These are phyloP conservation scores for Oncorhynchus nerka DNA, from an alignment of 2,113 vertebrate species.

Conservation along the genomic window DNA sequence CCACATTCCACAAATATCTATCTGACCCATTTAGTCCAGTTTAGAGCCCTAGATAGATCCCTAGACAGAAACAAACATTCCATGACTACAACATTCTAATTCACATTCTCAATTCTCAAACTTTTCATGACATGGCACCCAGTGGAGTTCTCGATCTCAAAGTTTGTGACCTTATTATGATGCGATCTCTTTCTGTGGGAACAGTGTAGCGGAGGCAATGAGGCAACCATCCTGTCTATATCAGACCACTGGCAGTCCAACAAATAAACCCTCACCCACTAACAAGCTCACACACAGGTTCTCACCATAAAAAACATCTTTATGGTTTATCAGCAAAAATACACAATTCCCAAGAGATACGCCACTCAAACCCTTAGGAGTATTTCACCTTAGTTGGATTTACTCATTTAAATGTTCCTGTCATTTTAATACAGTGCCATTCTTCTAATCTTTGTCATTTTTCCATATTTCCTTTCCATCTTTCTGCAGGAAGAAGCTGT, in stretches of 20 bases:
- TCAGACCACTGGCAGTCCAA: background rate
- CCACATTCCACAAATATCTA: slow-evolving; percentile 30
- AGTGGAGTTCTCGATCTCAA: background rate
- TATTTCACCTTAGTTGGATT: background rate
- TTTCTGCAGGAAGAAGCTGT: slow-evolving; percentile 88
- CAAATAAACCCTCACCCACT: background rate
- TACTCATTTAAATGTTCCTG: background rate
- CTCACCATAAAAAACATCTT: background rate
- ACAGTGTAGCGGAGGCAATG: background rate
- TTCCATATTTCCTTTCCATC: slow-evolving; percentile 7
- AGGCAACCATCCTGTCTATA: background rate
- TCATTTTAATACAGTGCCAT: too few relatives aligned
- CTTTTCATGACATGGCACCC: background rate
- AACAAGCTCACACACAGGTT: background rate
- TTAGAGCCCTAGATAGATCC: slow-evolving; percentile 11
- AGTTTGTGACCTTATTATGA: background rate
- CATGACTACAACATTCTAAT: background rate
- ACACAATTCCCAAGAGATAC: background rate
- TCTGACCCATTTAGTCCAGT: background rate
- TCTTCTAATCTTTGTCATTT: background rate
- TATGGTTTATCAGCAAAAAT: background rate
- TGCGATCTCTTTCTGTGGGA: background rate
- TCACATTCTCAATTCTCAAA: background rate
- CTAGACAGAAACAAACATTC: background rate
- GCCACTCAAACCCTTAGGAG: too few relatives aligned